phyloP scores from a whole-genome alignment of 2,888 invertebrate species.

The Pristionchus mayeri region DNA sequence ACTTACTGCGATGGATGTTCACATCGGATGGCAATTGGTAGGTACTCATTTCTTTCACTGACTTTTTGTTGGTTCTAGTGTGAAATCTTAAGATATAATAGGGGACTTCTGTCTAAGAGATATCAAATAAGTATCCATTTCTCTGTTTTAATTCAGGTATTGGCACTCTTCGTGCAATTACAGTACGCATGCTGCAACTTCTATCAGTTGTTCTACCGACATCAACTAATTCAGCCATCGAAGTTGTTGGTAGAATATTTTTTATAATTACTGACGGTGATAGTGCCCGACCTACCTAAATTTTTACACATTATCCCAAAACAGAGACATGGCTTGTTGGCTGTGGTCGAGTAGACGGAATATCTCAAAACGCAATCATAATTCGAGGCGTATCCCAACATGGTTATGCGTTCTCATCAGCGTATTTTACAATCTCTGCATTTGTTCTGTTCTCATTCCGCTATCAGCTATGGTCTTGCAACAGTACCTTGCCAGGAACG shows the following conservation, averaged over 20 bases:
- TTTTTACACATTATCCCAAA: too few species aligned
- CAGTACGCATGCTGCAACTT: slow-evolving; percentile 20
- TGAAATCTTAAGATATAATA: too few species aligned
- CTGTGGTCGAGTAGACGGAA: too few species aligned
- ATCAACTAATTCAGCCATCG: not conserved
- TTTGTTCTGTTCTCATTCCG: not conserved
- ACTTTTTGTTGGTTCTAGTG: too few species aligned
- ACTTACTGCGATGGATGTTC: not conserved
- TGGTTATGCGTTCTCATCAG: not conserved
- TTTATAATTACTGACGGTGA: too few species aligned
- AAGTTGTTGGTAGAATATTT: not conserved
- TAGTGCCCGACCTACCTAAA: too few species aligned
- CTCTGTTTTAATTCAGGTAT: not conserved
- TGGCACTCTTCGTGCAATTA: not conserved
- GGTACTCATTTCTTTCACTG: too few species aligned
- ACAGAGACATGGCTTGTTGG: too few species aligned
- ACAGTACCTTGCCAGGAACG: not conserved
- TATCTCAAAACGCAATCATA: not conserved
- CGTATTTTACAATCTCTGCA: not conserved
- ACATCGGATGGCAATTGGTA: slow-evolving; percentile 25
- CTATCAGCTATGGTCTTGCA: not conserved
- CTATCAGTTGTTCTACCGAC: not conserved
- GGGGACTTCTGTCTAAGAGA: too few species aligned
- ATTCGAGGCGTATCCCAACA: not conserved
- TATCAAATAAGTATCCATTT: not conserved